Conservation (phyloP, 2,888 invertebrate species). For the Hydroisotoma schaefferi region DNA sequence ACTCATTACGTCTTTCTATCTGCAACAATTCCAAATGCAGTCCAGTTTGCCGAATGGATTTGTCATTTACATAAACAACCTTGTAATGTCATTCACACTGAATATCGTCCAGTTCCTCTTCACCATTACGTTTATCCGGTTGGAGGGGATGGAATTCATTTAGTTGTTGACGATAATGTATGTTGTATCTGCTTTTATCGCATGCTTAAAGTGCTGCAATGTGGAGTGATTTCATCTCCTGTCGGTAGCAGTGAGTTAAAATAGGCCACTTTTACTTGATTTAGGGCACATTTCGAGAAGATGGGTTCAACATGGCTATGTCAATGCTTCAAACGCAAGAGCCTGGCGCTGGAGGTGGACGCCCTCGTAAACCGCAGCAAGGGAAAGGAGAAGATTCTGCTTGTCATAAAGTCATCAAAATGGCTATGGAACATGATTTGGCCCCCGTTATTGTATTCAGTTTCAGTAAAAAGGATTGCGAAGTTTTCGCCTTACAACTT, state of each 20-base stretch:
- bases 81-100: constrained; percentile 98
- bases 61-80: constrained; percentile 91
- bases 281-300: constrained; percentile 89
- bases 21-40: constrained; percentile 98
- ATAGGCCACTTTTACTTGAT: constrained; percentile 13
- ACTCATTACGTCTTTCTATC: constrained; percentile 98
- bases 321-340: constrained; percentile 75
- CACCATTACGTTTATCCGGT: constrained; percentile 98
- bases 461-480: constrained; percentile 98
- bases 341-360: constrained; percentile 72
- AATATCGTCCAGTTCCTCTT: constrained; percentile 93
- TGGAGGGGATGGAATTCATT: constrained; percentile 92
- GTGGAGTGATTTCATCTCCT: background rate
- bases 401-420: constrained; percentile 95
- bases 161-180: constrained; percentile 88
- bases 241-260: no score
- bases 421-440: constrained; percentile 97
- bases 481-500: constrained; percentile 93
- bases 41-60: constrained; percentile 94
- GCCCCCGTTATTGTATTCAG: constrained; percentile 99
- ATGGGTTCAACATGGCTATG: constrained; percentile 98
- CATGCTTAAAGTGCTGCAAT: background rate
- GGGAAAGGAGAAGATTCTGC: constrained; percentile 63
- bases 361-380: constrained; percentile 69
- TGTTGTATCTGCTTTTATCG: no score